Conservation (phyloP, 1,140 invertebrate species). For the Drosophila virilis region DNA sequence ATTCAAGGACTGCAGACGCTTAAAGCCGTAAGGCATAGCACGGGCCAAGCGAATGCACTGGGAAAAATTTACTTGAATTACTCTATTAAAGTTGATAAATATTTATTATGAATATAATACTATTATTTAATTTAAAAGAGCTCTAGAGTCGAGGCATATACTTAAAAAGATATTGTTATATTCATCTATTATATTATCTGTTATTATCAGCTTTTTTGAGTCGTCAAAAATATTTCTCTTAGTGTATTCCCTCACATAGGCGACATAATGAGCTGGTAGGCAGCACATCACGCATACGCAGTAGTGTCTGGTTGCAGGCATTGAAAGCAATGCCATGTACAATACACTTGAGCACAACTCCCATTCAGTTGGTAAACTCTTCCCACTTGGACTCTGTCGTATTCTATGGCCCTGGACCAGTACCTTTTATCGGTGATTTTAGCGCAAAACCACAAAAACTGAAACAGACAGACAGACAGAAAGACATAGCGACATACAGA, state of each 20-base stretch:
- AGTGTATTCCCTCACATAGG: background rate
- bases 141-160: too few species aligned
- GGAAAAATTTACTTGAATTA: background rate
- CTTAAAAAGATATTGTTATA: too few species aligned
- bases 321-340: slow-evolving; percentile 33
- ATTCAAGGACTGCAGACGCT: slow-evolving; percentile 24
- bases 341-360: slow-evolving; percentile 34
- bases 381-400: background rate
- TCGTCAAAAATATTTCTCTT: too few species aligned
- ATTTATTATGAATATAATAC: background rate
- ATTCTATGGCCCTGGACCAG: slow-evolving; percentile 5
- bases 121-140: slow-evolving; percentile 1
- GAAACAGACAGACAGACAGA: slow-evolving; percentile 13
- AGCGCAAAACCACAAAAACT: slow-evolving; percentile 28
- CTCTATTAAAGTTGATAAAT: background rate
- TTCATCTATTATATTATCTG: too few species aligned
- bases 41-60: slow-evolving; percentile 29
- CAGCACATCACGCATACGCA: slow-evolving; percentile 57
- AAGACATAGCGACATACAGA: too few species aligned
- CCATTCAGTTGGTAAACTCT: slow-evolving; percentile 27
- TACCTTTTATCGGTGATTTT: slow-evolving; percentile 48
- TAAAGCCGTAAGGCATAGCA: slow-evolving; percentile 13
- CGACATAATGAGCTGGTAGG: slow-evolving; percentile 46
- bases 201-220: too few species aligned
- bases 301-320: slow-evolving; percentile 32